Conservation (phyloP, 64 coral and sea anemone genomes). For the Dendrophyllia cribrosa region DNA sequence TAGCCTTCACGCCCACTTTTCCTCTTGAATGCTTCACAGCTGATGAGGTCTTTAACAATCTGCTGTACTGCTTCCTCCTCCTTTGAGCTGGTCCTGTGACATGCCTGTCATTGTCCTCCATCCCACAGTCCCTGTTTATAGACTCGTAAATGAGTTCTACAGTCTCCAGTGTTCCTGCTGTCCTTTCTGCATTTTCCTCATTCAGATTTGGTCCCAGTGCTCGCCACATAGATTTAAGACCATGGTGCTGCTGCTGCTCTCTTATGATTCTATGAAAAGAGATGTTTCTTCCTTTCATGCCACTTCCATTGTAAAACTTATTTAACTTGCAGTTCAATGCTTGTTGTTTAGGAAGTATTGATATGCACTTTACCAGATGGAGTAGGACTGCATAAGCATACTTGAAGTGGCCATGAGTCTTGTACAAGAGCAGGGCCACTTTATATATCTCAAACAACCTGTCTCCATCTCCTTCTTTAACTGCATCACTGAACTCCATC, state of each 20-base stretch:
- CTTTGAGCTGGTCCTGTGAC: background rate
- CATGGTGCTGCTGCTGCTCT: background rate
- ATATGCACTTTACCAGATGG: constrained; percentile 1
- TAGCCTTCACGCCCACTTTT: background rate
- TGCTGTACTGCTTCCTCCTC: background rate
- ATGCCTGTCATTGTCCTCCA: background rate
- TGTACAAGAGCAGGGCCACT: background rate
- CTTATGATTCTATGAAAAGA: background rate
- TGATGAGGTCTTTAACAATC: background rate
- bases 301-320: constrained; percentile 1
- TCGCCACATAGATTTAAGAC: constrained; percentile 1
- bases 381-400: constrained; percentile 11
- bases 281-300: background rate
- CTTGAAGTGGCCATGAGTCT: constrained; percentile 7
- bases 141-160: background rate
- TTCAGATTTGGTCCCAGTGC: constrained; percentile 1
- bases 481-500: constrained; percentile 18
- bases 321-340: background rate
- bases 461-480: constrained; percentile 6
- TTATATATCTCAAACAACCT: constrained; percentile 6
- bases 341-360: background rate
- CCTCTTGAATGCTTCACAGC: background rate
- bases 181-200: background rate
- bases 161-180: background rate
- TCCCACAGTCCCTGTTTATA: background rate